Evolutionary conservation across 2,113 vertebrate species (phyloP).

Genomic region (Corythoichthys haematopterus): DNA sequence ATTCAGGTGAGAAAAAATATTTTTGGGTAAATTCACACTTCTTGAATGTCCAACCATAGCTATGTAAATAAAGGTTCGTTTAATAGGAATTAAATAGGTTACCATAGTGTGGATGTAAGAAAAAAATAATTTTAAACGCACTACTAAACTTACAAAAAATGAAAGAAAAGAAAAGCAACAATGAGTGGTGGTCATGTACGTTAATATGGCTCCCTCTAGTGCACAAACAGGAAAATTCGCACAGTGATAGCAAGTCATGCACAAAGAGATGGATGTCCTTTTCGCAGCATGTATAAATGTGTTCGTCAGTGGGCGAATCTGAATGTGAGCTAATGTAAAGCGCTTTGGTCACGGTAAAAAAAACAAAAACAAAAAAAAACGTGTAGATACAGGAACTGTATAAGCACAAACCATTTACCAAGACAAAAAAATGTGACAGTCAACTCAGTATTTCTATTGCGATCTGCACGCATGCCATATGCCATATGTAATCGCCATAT

Average conservation of each 20-base stretch:
- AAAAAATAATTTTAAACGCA: neutral
- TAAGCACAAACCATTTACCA: neutral
- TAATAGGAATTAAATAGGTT: neutral
- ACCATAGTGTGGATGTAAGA: neutral
- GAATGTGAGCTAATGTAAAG: too few relatives aligned
- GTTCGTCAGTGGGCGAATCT: too few relatives aligned
- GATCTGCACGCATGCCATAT: too few relatives aligned
- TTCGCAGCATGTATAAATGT: too few relatives aligned
- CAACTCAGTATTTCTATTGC: too few relatives aligned
- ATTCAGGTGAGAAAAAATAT: neutral
- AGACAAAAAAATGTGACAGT: too few relatives aligned
- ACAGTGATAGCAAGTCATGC: too few relatives aligned
- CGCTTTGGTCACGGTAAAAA: too few relatives aligned
- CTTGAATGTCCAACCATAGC: neutral
- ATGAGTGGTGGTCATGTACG: constrained; percentile 6
- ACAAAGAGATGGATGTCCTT: too few relatives aligned
- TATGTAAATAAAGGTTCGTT: neutral
- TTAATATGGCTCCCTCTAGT: constrained; percentile 47
- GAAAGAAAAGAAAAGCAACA: neutral
- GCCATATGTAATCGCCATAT: too few relatives aligned
- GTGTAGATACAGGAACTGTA: neutral
- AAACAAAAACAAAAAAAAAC: neutral
- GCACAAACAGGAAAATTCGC: neutral
- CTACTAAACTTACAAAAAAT: neutral
- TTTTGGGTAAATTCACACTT: neutral